phyloP scores from a whole-genome alignment of 2,113 vertebrate genomes.

The Sapayoa aenigma region DNA sequence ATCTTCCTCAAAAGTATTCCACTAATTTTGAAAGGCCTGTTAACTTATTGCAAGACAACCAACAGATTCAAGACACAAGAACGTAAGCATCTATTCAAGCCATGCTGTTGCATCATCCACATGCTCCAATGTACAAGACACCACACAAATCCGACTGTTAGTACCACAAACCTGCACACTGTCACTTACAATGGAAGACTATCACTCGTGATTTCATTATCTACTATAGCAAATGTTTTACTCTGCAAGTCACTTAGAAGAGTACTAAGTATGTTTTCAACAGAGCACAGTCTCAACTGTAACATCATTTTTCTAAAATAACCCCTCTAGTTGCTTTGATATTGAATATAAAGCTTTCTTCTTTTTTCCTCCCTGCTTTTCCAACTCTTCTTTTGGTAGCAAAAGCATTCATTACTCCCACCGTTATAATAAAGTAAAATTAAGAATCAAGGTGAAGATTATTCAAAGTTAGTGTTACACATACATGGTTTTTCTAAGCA shows the following conservation, averaged over 20 bases:
- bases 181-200: neutral
- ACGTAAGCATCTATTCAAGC: slow-evolving; percentile 10
- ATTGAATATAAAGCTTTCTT: neutral
- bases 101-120: slow-evolving; percentile 23
- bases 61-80: neutral
- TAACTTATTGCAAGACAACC: neutral
- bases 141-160: neutral
- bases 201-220: neutral
- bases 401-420: neutral
- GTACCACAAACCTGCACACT: neutral
- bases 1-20: neutral
- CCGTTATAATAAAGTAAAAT: neutral
- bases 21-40: neutral
- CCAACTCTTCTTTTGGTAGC: neutral
- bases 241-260: neutral
- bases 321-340: neutral
- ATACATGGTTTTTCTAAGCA: neutral
- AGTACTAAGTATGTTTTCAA: neutral
- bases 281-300: neutral
- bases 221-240: neutral
- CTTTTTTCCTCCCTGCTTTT: neutral
- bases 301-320: neutral
- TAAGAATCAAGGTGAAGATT: neutral
- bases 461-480: neutral
- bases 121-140: neutral